phyloP scores from a whole-genome alignment of 2,113 vertebrate species.

The Athene cunicularia region DNA sequence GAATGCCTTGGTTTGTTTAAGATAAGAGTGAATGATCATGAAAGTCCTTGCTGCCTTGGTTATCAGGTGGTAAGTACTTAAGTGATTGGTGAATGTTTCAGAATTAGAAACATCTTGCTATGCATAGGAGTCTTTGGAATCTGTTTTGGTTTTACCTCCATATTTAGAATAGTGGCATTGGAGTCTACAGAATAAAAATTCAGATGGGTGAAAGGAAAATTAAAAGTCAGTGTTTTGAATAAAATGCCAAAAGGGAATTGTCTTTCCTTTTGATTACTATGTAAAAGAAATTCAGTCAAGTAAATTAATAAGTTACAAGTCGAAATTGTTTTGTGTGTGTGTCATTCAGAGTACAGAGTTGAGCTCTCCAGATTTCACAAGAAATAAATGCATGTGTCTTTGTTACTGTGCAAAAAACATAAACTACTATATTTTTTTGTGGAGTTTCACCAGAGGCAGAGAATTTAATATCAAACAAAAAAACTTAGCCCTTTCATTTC shows the following conservation, averaged over 20 bases:
- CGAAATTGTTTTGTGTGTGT: neutral
- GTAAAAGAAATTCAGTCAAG: neutral
- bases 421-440: neutral
- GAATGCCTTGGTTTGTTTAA: neutral
- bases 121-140: neutral
- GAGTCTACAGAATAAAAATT: neutral
- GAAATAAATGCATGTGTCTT: neutral
- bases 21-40: neutral
- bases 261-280: neutral
- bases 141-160: neutral
- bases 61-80: neutral
- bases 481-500: neutral
- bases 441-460: neutral
- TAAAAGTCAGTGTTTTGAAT: neutral
- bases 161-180: neutral
- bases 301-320: neutral
- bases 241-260: neutral
- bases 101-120: neutral
- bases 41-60: neutral
- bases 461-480: neutral
- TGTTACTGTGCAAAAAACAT: neutral
- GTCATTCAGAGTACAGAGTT: neutral
- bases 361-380: neutral
- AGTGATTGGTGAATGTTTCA: neutral
- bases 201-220: neutral